Evolutionary conservation across 2,113 vertebrate species (phyloP), one percentile per base, ranked within the genome.

Genomic region (Ctenodactylus gundi): DNA sequence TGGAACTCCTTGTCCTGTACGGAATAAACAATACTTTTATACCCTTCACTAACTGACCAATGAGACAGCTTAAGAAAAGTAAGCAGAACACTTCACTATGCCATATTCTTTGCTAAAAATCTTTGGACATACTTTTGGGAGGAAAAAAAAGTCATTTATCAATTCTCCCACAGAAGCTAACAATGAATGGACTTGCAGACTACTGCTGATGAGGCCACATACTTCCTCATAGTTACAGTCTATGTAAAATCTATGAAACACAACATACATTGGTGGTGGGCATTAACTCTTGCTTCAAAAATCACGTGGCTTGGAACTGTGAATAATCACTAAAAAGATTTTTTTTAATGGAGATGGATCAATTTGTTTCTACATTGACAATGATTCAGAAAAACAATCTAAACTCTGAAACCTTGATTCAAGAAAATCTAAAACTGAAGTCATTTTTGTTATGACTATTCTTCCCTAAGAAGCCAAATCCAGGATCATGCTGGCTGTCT

Each of bases 401-500:
- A n/a, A n/a, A n/a, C n/a, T n/a, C n/a, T n/a, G n/a, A n/a, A n/a
- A n/a, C n/a, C n/a, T n/a, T n/a, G n/a, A n/a, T n/a, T n/a, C n/a
- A n/a, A n/a, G n/a, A n/a, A n/a, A n/a, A n/a, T n/a, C n/a, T 53
- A 68, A 62, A 49, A 60, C 0, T 6, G 27, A 58, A 81, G 57
- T 92, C 92, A 93, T 87, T 76, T 93, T 88, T 77, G 13, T 20
- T 31, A 1, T 21, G 67, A 76, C 17, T 62, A 90, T 73, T 93
- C 34, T 25, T 85, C 49, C 81, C 84, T 81, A 31, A 87, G 80
- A 91, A 77, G 65, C 18, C n/a, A 65, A 73, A 80, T 57, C 53
- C 31, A 65, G 60, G 58, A 67, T n/a, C 31, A 10, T 41, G 80
- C 1, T 21, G 62, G 90, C 51, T 12, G 73, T 58, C 6, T 3